Base-by-base conservation (phyloP, 2,888 invertebrate species). In the Allygus modestus region DNA sequence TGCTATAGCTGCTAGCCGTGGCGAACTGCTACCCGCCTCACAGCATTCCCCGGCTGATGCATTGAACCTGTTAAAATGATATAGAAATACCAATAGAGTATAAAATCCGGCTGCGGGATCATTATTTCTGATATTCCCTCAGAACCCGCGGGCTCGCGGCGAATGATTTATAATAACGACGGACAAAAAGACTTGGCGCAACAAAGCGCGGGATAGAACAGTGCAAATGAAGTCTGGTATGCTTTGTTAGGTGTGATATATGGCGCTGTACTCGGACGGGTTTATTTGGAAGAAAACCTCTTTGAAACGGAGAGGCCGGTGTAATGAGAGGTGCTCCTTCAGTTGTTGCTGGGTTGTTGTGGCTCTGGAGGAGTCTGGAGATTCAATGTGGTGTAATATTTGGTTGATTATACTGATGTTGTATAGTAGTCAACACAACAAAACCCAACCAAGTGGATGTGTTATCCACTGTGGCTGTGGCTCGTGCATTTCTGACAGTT, bases 61-160 rank as follows among this genome's bases (percentile, higher is more conserved):
- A 69, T 69, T 69, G 69, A 69, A 69, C 69, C 84, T 84, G 82
- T 82, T 84, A 82, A 84, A 84, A 75, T 84, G 84, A 84, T 84
- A 84, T 84, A 84, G 84, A 82, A 84, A 71, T 73, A 51, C 71
- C 71, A 61, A 82, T 82, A 82, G 82, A 82, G 61, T 82, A 82
- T 82, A 82, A 82, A 82, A 82, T 82, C 82, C 46, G 12, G 69
- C 37, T 46, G 41, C 81, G 65, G 81, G 46, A 46, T 82, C 82
- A 46, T 82, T 82, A 82, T 69, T 82, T 69, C 82, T 82, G 82
- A 82, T 82, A 54, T 81, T 41, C 65, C 41, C 81, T 58, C 61
- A 61, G 58, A 58, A 23, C 61, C 82, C 69, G 41, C 82, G 69
- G 69, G 65, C 65, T 26, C 23, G 23, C 28, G 43, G 69, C 20